Conservation (phyloP, 2,888 invertebrate genomes). For the Invenusta paracnida region DNA sequence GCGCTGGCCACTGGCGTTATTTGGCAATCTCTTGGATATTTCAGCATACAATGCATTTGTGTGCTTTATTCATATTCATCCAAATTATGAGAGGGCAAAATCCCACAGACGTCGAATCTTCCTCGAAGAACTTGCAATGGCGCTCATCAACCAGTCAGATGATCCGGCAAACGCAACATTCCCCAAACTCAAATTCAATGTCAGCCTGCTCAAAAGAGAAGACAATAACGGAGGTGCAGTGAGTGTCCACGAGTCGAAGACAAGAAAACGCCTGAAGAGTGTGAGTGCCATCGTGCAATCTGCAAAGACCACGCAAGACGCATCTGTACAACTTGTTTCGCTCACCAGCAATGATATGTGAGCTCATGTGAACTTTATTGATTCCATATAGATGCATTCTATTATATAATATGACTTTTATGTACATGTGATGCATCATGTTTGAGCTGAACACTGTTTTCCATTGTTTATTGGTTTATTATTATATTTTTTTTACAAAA, state of each 20-base stretch:
- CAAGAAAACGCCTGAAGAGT: constrained; percentile 9
- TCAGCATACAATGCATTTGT: constrained; percentile 37
- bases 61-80: background rate
- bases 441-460: constrained; percentile 13
- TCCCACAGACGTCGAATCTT: constrained; percentile 10
- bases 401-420: background rate
- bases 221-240: constrained; percentile 3
- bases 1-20: constrained; percentile 30
- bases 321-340: constrained; percentile 19
- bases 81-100: constrained; percentile 12
- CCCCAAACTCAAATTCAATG: background rate
- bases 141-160: constrained; percentile 19
- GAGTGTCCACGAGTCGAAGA: background rate
- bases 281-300: background rate
- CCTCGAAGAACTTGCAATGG: constrained; percentile 25
- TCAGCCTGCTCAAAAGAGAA: constrained; percentile 1
- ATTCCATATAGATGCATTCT: constrained; percentile 21
- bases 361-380: background rate
- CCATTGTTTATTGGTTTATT: constrained; percentile 9
- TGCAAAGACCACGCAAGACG: constrained; percentile 23
- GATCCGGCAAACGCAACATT: constrained; percentile 25
- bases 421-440: background rate
- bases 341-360: background rate
- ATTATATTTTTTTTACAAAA: background rate
- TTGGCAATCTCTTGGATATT: constrained; percentile 37